Base-by-base conservation (phyloP, 2,113 vertebrate species). In the Scartelaos histophorus region DNA sequence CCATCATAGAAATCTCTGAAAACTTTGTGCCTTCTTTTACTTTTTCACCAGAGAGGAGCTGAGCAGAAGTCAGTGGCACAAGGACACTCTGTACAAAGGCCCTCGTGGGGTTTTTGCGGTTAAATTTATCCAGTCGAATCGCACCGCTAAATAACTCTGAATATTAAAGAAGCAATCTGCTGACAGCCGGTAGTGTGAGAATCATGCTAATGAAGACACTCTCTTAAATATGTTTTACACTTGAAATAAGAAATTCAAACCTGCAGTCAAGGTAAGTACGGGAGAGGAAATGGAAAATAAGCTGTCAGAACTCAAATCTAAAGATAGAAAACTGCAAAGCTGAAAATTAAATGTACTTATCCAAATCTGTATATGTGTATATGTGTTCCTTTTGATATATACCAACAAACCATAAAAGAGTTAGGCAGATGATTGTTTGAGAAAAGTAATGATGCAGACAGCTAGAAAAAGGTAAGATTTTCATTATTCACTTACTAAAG, bases 21-120 rank as follows among this genome's bases (percentile, higher is more conserved):
- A 74, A 45, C 46, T 76, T 78, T 56, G 25, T 10, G 70, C 51
- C 53, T 65, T 67, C 56, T 29, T 60, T 53, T 22, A 51, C 13
- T 13, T 21, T 5, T 78, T 72, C 3, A 0, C 46, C 17, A 47
- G 43, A 38, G 51, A 72, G 61, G 79, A 84, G 83, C 81, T 76
- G 88, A 75, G 56, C 60, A 35, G 58, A 78, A 72, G 47, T 47
- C 11, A 58, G 53, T 25, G 19, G 67, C 73, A 75, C 80, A 75
- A 74, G 78, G 84, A 83, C 88, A 71, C 21, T 2, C 56, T 46
- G 77, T 56, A 60, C 65, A 80, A 73, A 86, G 72, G 68, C 60
- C 64, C 82, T 80, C 74, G 3, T n/a, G 79, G 75, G 86, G 76
- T 82, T 67, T 64, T 67, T 49, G 71, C 71, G 79, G 84, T 86